A percentile compares a stretch with the other conserved stretches of the same genome.
Conservation (phyloP, 2,888 invertebrate genomes). For the Agonopterix heracliana region DNA sequence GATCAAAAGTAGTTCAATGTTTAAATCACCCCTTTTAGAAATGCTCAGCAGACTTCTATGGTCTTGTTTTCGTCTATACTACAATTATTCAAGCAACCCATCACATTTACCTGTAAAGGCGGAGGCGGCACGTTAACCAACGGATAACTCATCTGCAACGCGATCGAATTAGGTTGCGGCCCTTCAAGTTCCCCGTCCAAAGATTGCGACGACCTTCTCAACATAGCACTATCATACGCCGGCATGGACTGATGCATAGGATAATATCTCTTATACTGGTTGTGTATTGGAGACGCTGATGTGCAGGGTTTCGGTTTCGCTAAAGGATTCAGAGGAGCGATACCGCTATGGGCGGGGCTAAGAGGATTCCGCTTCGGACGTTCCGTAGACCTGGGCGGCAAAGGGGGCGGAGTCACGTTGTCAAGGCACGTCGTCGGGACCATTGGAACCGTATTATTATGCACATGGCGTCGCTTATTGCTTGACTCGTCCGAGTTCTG, state of each 20-base stretch:
- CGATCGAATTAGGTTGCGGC: slow-evolving; percentile 76
- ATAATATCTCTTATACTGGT: slow-evolving; percentile 32
- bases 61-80: too few relatives aligned
- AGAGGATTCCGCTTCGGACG: slow-evolving; percentile 34
- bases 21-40: too few relatives aligned
- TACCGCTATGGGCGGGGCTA: slow-evolving; percentile 23
- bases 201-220: slow-evolving; percentile 56
- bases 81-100: too few relatives aligned
- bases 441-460: slow-evolving; percentile 55
- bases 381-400: slow-evolving; percentile 52
- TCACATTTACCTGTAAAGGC: slow-evolving; percentile 51
- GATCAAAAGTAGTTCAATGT: too few relatives aligned
- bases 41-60: too few relatives aligned
- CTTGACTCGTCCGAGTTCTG: slow-evolving; percentile 50
- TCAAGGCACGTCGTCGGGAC: slow-evolving; percentile 64
- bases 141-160: slow-evolving; percentile 80
- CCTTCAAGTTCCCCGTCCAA: slow-evolving; percentile 59
- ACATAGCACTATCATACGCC: slow-evolving; percentile 32
- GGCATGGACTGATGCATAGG: slow-evolving; percentile 57
- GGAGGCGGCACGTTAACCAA: slow-evolving; percentile 75
- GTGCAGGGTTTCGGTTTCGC: slow-evolving; percentile 35
- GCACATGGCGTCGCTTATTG: slow-evolving; percentile 30
- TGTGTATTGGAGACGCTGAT: slow-evolving; percentile 25
- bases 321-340: slow-evolving; percentile 31
- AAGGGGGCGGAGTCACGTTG: slow-evolving; percentile 53